These are phyloP conservation scores for Schizopygopsis malacanthus DNA, from an alignment of 2,797 vertebrate species.

Conservation along the genomic window DNA sequence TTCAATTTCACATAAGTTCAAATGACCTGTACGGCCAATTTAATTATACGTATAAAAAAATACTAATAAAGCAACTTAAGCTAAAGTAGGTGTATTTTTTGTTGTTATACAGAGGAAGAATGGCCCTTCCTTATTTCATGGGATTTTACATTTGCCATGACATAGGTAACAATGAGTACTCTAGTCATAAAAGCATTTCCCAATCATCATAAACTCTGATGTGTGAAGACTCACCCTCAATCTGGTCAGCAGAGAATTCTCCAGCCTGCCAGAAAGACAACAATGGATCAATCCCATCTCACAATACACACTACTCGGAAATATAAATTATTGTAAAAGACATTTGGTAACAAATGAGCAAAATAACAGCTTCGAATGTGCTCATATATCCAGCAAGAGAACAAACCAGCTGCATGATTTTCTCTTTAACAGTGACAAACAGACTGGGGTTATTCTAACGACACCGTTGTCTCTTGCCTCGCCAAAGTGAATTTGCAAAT, in stretches of 20 bases:
- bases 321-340: background rate
- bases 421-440: slow-evolving; percentile 26
- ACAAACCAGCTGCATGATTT: background rate
- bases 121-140: background rate
- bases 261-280: slow-evolving; percentile 51
- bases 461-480: background rate
- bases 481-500: slow-evolving; percentile 25
- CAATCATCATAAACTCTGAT: background rate
- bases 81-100: background rate
- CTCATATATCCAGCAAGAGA: background rate
- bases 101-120: background rate
- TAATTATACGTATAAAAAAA: background rate
- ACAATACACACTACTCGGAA: background rate
- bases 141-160: background rate
- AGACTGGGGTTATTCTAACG: background rate
- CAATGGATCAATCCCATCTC: slow-evolving; percentile 48
- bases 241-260: slow-evolving; percentile 91
- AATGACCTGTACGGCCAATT: background rate
- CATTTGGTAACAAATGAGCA: slow-evolving; percentile 7
- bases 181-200: background rate
- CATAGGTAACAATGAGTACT: background rate
- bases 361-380: background rate
- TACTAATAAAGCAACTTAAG: background rate
- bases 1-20: background rate
- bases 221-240: slow-evolving; percentile 89